These are phyloP conservation scores for Nylanderia fulva DNA, from an alignment of 1,140 invertebrate species.

Conservation along the genomic window DNA sequence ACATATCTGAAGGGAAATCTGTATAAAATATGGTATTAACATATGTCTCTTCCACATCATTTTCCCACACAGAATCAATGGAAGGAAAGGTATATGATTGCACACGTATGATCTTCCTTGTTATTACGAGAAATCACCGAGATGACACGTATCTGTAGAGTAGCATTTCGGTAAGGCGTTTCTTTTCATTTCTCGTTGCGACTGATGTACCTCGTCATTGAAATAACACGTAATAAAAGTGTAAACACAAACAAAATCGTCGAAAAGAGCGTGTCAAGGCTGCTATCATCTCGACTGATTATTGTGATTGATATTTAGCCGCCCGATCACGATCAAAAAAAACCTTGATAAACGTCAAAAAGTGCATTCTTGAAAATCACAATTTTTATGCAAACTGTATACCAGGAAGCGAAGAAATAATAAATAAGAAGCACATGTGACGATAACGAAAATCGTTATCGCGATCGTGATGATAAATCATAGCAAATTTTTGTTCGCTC, in stretches of 20 bases:
- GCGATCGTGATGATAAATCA: not conserved
- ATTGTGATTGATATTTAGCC: not conserved
- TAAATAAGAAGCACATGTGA: not conserved
- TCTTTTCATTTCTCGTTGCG: not conserved
- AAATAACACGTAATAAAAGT: conserved; percentile 44
- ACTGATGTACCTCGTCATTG: not conserved
- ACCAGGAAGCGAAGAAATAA: not conserved
- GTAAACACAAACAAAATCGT: conserved; percentile 59
- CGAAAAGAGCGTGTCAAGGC: conserved; percentile 53
- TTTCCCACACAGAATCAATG: not conserved
- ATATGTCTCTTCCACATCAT: not conserved
- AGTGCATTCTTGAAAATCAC: not conserved
- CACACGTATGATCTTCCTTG: not conserved
- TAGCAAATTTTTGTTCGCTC: not conserved
- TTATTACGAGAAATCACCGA: conserved; percentile 20
- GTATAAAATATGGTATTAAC: not conserved
- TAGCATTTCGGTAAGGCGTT: not conserved
- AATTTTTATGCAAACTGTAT: not conserved
- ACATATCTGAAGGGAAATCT: not conserved
- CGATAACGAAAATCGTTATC: not conserved
- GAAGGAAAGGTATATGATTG: not conserved
- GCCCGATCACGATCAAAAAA: not conserved
- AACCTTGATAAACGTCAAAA: not conserved
- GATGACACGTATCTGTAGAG: not conserved
- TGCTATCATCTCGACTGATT: conserved; percentile 1